Conservation (phyloP, 2,888 invertebrate species). For the Spisula subtruncata region DNA sequence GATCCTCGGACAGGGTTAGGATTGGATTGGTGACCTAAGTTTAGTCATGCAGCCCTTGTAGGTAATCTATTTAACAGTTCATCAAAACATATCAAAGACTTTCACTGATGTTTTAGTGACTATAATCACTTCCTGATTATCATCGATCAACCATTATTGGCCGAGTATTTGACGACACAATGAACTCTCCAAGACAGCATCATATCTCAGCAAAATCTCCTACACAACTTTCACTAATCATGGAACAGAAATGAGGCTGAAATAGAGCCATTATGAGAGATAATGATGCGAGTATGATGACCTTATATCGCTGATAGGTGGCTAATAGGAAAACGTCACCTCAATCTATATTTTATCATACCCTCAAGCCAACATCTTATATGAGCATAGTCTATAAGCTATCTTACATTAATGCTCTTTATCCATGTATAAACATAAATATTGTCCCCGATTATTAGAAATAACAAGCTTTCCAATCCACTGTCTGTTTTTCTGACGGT, state of each 20-base stretch:
- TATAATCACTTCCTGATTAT: slow-evolving; percentile 3
- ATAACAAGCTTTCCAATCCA: no score
- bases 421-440: not conserved
- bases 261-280: slow-evolving; percentile 48
- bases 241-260: slow-evolving; percentile 44
- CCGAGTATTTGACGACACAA: not conserved
- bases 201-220: not conserved
- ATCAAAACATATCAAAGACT: not conserved
- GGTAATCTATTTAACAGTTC: not conserved
- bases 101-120: slow-evolving; percentile 7
- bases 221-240: slow-evolving; percentile 36
- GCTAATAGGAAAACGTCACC: slow-evolving; percentile 48
- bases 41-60: no score
- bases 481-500: no score
- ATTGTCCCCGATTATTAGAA: no score
- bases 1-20: no score
- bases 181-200: not conserved
- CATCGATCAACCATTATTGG: not conserved
- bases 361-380: not conserved
- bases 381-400: not conserved
- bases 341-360: slow-evolving; percentile 1
- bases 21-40: no score
- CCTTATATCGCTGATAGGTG: slow-evolving; percentile 47
- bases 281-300: slow-evolving; percentile 54
- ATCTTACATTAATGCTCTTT: not conserved